Evolutionary conservation across 2,888 invertebrate species (phyloP).

Genomic region (Linnaemya tessellans): DNA sequence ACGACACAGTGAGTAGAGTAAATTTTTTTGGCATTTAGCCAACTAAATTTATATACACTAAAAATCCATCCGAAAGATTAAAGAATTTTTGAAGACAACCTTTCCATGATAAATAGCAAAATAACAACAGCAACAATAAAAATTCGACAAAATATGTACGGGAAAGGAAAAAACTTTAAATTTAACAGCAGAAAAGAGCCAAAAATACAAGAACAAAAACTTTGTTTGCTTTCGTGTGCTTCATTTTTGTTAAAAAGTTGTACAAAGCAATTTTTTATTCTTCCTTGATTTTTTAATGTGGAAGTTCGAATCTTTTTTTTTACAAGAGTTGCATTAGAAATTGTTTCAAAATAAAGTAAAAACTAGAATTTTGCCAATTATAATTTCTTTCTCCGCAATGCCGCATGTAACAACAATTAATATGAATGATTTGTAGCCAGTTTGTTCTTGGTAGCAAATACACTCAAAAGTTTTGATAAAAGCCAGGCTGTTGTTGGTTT

Average conservation of each 20-base stretch:
- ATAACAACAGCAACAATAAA: constrained; percentile 36
- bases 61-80: constrained; percentile 71
- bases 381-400: constrained; percentile 11
- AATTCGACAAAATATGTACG: neutral
- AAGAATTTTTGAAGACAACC: constrained; percentile 71
- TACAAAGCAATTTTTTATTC: constrained; percentile 41
- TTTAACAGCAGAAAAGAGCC: constrained; percentile 43
- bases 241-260: constrained; percentile 64
- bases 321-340: constrained; percentile 57
- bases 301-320: constrained; percentile 54
- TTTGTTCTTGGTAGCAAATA: neutral
- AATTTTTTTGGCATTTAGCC: constrained; percentile 73
- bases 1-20: constrained; percentile 58
- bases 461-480: neutral
- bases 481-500: neutral
- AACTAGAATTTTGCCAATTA: constrained; percentile 5
- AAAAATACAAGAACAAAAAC: constrained; percentile 38
- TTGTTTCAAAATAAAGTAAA: constrained; percentile 35
- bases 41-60: constrained; percentile 70
- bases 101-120: constrained; percentile 63
- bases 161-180: constrained; percentile 26
- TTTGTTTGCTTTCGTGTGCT: constrained; percentile 66
- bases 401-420: constrained; percentile 13
- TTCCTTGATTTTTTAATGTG: constrained; percentile 40
- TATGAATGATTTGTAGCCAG: neutral